phyloP scores from a whole-genome alignment of 2,113 vertebrate genomes.

The Ibidorhyncha struthersii region DNA sequence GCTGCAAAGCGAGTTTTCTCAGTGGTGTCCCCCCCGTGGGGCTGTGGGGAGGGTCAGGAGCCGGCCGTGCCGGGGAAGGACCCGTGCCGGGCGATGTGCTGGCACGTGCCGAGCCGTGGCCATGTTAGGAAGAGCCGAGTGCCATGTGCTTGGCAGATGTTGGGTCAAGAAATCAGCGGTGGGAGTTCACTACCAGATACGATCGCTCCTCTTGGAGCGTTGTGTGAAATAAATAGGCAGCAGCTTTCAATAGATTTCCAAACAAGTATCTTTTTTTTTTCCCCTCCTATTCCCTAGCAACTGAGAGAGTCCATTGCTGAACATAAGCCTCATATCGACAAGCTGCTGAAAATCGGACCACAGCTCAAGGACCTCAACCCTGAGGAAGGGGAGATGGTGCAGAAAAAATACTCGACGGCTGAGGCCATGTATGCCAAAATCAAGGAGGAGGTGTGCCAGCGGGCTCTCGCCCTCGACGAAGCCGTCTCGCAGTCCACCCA shows the following conservation, averaged over 20 bases:
- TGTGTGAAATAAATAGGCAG: not conserved
- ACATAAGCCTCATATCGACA: slow-evolving; percentile 98
- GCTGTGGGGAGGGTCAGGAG: not conserved
- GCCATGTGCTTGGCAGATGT: slow-evolving; percentile 10
- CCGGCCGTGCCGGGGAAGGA: not conserved
- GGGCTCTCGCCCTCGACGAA: slow-evolving; percentile 88
- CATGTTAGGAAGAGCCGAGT: not conserved
- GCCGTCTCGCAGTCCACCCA: slow-evolving; percentile 93
- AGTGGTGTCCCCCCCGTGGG: not conserved
- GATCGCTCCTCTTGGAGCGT: not conserved
- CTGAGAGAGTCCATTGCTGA: slow-evolving; percentile 94
- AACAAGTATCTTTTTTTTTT: not conserved
- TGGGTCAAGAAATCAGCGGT: not conserved
- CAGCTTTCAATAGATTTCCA: not conserved
- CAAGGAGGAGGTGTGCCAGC: slow-evolving; percentile 91
- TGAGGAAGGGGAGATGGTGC: slow-evolving; percentile 86
- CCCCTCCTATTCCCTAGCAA: slow-evolving; percentile 76
- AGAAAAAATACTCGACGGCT: slow-evolving; percentile 81
- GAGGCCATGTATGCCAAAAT: slow-evolving; percentile 86
- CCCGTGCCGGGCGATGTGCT: not conserved
- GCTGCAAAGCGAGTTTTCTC: not conserved
- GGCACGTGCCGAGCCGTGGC: not conserved
- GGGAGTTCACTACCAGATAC: not conserved
- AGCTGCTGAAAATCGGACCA: slow-evolving; percentile 95
- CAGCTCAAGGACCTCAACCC: slow-evolving; percentile 91